phyloP scores from a whole-genome alignment of 2,797 vertebrate species.

The Psittacula echo region DNA sequence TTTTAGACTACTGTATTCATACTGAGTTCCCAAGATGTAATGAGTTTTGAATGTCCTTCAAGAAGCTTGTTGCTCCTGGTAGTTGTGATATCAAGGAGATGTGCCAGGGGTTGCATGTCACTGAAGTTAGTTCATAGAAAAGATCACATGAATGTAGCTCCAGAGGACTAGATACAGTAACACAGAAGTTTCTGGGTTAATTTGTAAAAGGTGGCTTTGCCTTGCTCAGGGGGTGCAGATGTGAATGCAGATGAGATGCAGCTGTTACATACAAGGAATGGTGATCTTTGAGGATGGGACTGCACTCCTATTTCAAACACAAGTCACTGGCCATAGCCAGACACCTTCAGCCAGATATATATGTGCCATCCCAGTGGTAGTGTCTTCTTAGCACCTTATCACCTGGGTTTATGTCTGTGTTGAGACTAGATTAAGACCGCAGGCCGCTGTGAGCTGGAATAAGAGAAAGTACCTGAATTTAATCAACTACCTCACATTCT shows the following conservation, averaged over 20 bases:
- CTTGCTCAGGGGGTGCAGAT: neutral
- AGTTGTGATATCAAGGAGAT: neutral
- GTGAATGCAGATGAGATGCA: neutral
- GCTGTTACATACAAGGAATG: neutral
- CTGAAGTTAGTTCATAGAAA: neutral
- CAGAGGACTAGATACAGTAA: neutral
- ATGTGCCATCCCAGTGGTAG: fast-evolving
- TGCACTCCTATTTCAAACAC: neutral
- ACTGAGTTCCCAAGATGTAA: neutral
- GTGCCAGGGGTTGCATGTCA: neutral
- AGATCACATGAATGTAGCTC: neutral
- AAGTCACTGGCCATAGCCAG: neutral
- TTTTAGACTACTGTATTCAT: neutral
- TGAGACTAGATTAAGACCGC: neutral
- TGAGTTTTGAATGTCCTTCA: neutral
- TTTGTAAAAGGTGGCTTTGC: neutral
- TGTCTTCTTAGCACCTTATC: neutral
- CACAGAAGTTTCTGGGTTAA: neutral
- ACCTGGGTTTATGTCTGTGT: neutral
- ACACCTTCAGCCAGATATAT: neutral
- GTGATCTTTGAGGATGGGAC: neutral
- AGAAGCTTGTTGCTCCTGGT: neutral
- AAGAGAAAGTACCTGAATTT: neutral
- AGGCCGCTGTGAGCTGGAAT: neutral
- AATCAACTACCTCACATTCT: neutral